Base-by-base conservation (phyloP, 2,888 invertebrate genomes). In the Pyrocoelia pectoralis region DNA sequence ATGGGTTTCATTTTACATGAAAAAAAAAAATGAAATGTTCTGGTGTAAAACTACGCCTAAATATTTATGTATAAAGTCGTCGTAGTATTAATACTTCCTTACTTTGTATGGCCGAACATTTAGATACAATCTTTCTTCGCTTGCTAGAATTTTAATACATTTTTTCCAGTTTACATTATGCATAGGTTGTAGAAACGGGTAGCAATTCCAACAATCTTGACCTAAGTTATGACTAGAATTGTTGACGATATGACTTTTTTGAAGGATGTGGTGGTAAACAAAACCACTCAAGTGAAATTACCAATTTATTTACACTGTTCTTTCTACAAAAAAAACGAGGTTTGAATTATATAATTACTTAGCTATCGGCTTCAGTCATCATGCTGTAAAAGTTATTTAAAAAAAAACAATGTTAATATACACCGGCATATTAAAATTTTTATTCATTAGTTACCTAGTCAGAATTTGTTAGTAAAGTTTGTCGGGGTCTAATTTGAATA, bases 221-320 rank as follows among this genome's bases (percentile, higher is more conserved):
- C 56, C 61, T 61, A 61, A 61, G 61, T 50, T 50, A 61, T 51
- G 56, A 46, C 51, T 40, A 18, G 33, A 40, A 56, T 51, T 56
- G 51, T 60, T 54, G 54, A 38, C 54, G 28, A 54, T 49, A 60
- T 46, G 24, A 49, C 38, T 33, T 33, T 33, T 6, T 33, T 33
- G 33, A 33, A 33, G 33, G 33, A 33, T 33, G 33, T n/a, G 9
- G 33, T 33, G 2, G 9, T 33, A 24, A 24, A 3, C 24, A 24
- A 24, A 24, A 24, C 24, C 24, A 24, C 6, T 33, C 2, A 12
- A 17, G 15, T 43, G 43, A 43, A 43, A 43, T 43, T 10, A 12
- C 13, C 3, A 43, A 43, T 43, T 17, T 43, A 14, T 17, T 9
- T 6, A 33, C n/a, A n/a, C n/a, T n/a, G n/a, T n/a, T n/a, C n/a